Percentiles rank a stretch among this genome's conserved stretches.
phyloP scores from a whole-genome alignment of 2,797 vertebrate species.

The Silurus aristotelis region DNA sequence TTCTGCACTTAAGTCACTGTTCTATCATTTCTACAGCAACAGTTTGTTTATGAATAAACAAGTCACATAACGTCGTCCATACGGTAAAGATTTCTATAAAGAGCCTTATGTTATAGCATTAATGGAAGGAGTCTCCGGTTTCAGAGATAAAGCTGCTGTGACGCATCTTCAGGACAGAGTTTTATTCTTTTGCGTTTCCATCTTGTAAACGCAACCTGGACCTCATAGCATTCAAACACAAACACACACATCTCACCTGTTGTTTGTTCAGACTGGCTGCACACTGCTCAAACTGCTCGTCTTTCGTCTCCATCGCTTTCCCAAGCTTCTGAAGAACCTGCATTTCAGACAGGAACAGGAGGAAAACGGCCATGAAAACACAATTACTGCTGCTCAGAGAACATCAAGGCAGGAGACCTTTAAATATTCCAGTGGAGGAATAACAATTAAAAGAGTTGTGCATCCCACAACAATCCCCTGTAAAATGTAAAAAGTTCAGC shows the following conservation, averaged over 20 bases:
- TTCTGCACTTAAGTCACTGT: background rate
- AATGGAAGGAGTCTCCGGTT: background rate
- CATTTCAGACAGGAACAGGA: background rate
- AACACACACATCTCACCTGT: slow-evolving; percentile 76
- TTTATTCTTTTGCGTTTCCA: background rate
- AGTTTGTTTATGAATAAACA: background rate
- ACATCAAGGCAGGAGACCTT: background rate
- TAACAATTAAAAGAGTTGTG: background rate
- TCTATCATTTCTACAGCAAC: background rate
- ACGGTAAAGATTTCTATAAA: background rate
- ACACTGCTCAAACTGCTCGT: slow-evolving; percentile 89
- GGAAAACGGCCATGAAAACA: background rate
- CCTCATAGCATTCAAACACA: background rate
- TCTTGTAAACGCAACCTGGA: background rate
- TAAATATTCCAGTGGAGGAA: no score
- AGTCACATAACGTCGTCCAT: background rate
- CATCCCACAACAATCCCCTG: background rate
- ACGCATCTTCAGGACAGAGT: background rate
- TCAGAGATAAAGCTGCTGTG: background rate
- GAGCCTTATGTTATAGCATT: background rate
- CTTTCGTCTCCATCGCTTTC: slow-evolving; percentile 92
- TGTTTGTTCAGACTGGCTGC: slow-evolving; percentile 86
- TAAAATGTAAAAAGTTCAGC: background rate
- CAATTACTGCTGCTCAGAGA: background rate
- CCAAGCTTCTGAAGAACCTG: slow-evolving; percentile 95